phyloP scores from a whole-genome alignment of 2,113 vertebrate species.

The Cyprinodon tularosa region DNA sequence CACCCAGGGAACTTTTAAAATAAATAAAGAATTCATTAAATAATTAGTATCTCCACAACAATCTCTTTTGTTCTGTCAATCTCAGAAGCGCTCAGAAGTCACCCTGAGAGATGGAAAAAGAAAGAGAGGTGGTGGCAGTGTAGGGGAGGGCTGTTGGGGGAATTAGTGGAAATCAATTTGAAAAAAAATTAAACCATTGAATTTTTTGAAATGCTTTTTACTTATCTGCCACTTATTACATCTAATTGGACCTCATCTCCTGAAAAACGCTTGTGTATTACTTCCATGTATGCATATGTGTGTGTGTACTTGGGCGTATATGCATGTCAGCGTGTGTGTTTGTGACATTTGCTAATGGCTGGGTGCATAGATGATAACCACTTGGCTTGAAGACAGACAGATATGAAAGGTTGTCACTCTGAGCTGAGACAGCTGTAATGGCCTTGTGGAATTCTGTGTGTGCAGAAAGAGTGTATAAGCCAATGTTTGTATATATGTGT shows the following conservation, averaged over 20 bases:
- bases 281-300: background rate
- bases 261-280: constrained; percentile 30
- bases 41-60: constrained; percentile 80
- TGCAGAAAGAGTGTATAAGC: constrained; percentile 16
- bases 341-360: constrained; percentile 80
- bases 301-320: background rate
- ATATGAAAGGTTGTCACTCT: constrained; percentile 78
- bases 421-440: constrained; percentile 73
- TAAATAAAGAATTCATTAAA: constrained; percentile 84
- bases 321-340: constrained; percentile 40
- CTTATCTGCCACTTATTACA: constrained; percentile 79
- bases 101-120: constrained; percentile 64
- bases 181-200: constrained; percentile 72
- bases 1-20: constrained; percentile 79
- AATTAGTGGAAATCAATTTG: constrained; percentile 66
- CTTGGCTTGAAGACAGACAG: constrained; percentile 68
- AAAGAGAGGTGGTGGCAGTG: constrained; percentile 17
- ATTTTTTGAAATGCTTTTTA: constrained; percentile 76
- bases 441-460: constrained; percentile 45
- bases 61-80: constrained; percentile 82
- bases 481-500: constrained; percentile 45
- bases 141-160: constrained; percentile 16
- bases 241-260: constrained; percentile 83
- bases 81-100: constrained; percentile 71
- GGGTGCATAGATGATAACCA: constrained; percentile 75